These are phyloP conservation scores for Microtus californicus DNA, from an alignment of 2,797 vertebrate genomes.

Conservation along the genomic window DNA sequence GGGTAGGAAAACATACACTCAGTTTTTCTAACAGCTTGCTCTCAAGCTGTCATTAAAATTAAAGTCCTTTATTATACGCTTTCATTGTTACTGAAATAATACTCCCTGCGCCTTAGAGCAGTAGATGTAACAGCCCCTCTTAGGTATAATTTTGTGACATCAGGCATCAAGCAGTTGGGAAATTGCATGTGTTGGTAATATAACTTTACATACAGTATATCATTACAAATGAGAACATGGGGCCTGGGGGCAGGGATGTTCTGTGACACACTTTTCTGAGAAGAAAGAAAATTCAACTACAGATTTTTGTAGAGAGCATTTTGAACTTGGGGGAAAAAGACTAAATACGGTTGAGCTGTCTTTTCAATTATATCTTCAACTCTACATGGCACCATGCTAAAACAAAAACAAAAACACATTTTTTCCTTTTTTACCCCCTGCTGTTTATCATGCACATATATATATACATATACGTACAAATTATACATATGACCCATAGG, in stretches of 20 bases:
- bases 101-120: constrained; percentile 71
- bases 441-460: background rate
- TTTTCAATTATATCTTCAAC: constrained; percentile 44
- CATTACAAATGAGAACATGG: constrained; percentile 78
- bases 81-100: constrained; percentile 77
- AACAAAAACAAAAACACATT: background rate
- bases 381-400: background rate
- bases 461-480: background rate
- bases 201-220: constrained; percentile 77
- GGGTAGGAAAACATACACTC: constrained; percentile 38
- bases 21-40: constrained; percentile 74
- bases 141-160: constrained; percentile 82
- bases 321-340: constrained; percentile 17
- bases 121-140: constrained; percentile 62
- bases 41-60: constrained; percentile 79
- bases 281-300: constrained; percentile 61
- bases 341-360: constrained; percentile 23
- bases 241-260: constrained; percentile 69
- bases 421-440: background rate
- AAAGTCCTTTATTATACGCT: constrained; percentile 73
- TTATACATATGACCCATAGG: background rate
- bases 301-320: constrained; percentile 52
- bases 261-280: constrained; percentile 59
- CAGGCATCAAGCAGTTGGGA: constrained; percentile 75
- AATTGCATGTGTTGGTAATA: constrained; percentile 74